phyloP scores from a whole-genome alignment of 2,113 vertebrate species.

The Megatriorchis doriae region DNA sequence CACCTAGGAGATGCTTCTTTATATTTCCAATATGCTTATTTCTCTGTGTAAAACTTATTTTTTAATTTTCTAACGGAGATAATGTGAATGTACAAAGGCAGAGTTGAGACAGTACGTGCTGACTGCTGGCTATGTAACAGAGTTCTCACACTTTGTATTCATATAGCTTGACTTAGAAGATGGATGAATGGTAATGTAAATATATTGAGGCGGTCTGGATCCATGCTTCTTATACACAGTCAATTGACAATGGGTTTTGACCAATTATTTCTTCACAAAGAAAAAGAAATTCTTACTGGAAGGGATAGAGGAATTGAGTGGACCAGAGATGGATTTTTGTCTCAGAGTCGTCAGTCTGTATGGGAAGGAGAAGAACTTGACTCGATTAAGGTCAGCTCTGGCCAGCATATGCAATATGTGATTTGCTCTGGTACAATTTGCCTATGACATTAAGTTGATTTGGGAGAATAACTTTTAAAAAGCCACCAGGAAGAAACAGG shows the following conservation, averaged over 20 bases:
- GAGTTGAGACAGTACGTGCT: background rate
- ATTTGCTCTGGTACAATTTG: background rate
- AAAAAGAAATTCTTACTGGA: background rate
- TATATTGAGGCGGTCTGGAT: background rate
- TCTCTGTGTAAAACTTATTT: background rate
- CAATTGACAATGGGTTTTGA: background rate
- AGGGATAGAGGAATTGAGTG: background rate
- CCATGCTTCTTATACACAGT: background rate
- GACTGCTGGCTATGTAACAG: background rate
- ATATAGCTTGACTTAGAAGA: background rate
- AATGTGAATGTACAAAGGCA: constrained; percentile 29
- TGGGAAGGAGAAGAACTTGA: background rate
- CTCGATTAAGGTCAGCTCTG: background rate
- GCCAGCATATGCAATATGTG: background rate
- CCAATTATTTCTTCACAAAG: background rate
- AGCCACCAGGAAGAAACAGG: background rate
- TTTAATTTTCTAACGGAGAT: constrained; percentile 4
- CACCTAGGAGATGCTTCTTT: background rate
- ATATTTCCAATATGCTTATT: background rate
- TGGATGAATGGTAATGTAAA: background rate
- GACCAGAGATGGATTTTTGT: background rate
- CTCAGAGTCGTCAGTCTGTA: background rate
- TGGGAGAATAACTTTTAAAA: background rate
- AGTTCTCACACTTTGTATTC: background rate
- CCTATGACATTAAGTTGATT: background rate